Evolutionary conservation across 1,140 invertebrate species (phyloP).

Genomic region (Arctopsyche grandis): DNA sequence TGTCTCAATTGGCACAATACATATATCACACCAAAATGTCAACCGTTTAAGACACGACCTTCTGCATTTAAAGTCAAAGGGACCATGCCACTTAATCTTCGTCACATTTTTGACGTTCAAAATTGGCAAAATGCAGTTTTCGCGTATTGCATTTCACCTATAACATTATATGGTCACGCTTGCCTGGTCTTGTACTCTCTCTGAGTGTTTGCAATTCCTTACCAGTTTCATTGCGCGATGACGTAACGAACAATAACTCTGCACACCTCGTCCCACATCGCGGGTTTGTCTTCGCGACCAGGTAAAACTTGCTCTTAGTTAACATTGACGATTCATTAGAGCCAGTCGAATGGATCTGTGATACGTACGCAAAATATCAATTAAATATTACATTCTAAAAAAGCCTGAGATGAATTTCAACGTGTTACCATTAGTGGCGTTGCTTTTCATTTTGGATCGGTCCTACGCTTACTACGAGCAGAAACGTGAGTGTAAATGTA

Average conservation of each 20-base stretch:
- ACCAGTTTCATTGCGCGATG: constrained; percentile 48
- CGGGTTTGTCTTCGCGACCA: constrained; percentile 35
- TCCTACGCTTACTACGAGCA: constrained; percentile 43
- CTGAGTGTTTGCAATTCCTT: constrained; percentile 47
- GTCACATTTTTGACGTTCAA: no score
- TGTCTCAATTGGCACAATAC: neutral
- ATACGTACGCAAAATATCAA: neutral
- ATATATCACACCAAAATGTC: no score
- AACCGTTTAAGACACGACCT: no score
- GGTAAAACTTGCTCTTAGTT: constrained; percentile 47
- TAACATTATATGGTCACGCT: neutral
- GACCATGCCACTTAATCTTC: no score
- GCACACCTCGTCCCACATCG: constrained; percentile 42
- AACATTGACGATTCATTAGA: constrained; percentile 42
- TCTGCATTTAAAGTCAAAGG: no score
- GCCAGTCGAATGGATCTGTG: constrained; percentile 36
- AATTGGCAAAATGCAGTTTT: no score
- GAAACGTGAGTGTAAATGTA: constrained; percentile 47
- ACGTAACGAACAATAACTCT: constrained; percentile 51
- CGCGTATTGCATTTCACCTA: neutral
- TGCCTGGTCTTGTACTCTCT: constrained; percentile 24
- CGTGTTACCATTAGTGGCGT: neutral
- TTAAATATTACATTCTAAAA: neutral
- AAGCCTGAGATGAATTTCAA: neutral
- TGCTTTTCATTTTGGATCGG: neutral